These are phyloP conservation scores for Vanacampus margaritifer DNA, from an alignment of 2,113 vertebrate genomes.

Conservation along the genomic window DNA sequence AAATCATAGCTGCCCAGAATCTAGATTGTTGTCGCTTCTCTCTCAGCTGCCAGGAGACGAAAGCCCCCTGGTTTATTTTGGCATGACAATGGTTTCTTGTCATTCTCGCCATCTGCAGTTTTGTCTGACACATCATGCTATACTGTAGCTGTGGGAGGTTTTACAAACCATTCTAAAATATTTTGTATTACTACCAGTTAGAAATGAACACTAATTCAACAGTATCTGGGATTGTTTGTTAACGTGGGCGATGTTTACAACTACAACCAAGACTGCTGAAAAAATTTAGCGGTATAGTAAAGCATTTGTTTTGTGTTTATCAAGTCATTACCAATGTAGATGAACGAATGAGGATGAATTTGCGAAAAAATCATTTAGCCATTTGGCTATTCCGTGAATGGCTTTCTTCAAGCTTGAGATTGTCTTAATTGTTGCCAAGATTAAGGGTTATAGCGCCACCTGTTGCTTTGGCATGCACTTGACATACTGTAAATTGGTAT, in stretches of 20 bases:
- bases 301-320: too few relatives aligned
- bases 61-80: neutral
- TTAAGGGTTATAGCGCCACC: neutral
- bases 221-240: neutral
- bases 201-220: neutral
- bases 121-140: neutral
- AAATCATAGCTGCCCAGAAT: neutral
- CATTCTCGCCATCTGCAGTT: constrained; percentile 1
- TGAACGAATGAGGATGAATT: too few relatives aligned
- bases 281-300: too few relatives aligned
- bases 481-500: neutral
- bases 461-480: neutral
- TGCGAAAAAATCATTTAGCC: neutral
- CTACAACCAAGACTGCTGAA: too few relatives aligned
- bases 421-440: neutral
- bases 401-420: neutral
- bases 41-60: constrained; percentile 3
- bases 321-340: constrained; percentile 3
- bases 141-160: neutral
- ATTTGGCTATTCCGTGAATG: neutral
- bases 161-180: neutral
- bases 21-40: constrained; percentile 14
- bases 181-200: neutral
- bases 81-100: neutral
- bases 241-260: too few relatives aligned